A percentile compares a stretch with the other conserved stretches of the same genome.
phyloP scores from a whole-genome alignment of 2,797 vertebrate genomes.

The Trachops cirrhosus region DNA sequence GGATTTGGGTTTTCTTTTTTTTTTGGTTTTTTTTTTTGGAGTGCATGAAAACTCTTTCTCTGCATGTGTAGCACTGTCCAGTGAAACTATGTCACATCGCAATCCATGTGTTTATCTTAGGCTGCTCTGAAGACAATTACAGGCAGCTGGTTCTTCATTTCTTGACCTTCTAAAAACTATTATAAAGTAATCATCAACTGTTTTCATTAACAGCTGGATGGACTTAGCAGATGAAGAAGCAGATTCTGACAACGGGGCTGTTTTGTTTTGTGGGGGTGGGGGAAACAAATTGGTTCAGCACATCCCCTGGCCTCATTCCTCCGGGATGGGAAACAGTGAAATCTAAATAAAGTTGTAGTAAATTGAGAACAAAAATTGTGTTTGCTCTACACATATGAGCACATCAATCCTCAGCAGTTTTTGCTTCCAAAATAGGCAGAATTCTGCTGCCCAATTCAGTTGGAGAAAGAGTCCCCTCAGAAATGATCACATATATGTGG shows the following conservation, averaged over 20 bases:
- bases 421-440: constrained; percentile 22
- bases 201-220: not conserved
- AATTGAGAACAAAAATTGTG: constrained; percentile 34
- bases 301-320: not conserved
- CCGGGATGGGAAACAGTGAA: not conserved
- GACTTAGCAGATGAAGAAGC: not conserved
- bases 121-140: not conserved
- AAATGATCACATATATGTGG: not conserved
- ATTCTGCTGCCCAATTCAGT: not conserved
- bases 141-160: not conserved
- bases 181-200: not conserved
- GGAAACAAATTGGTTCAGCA: not conserved
- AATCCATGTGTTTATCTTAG: not conserved
- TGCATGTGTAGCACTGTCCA: not conserved
- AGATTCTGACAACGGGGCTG: not conserved
- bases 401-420: not conserved
- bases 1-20: not conserved
- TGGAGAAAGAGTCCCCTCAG: not conserved
- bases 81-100: not conserved
- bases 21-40: not conserved
- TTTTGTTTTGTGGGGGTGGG: not conserved
- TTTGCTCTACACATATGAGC: not conserved
- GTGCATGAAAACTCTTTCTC: not conserved
- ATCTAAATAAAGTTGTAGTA: constrained; percentile 32
- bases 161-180: constrained; percentile 6